Conservation (phyloP, 2,113 vertebrate species). For the Anhinga anhinga region DNA sequence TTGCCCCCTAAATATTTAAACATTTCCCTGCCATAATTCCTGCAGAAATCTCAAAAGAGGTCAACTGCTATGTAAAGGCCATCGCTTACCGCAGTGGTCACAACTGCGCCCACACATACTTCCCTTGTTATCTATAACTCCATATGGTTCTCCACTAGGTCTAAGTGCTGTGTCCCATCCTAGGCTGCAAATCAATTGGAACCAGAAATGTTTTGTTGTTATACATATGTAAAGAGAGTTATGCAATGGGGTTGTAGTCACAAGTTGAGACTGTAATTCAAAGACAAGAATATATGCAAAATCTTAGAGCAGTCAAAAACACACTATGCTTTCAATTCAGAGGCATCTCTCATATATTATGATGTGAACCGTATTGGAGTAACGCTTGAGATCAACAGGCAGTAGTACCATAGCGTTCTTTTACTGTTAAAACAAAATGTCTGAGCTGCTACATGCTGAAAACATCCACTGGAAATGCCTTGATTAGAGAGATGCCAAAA, state of each 20-base stretch:
- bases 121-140: background rate
- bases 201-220: background rate
- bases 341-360: background rate
- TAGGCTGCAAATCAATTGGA: background rate
- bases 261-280: background rate
- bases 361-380: accelerated
- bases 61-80: background rate
- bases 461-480: background rate
- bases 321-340: background rate
- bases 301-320: background rate
- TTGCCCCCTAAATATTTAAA: background rate
- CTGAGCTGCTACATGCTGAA: background rate
- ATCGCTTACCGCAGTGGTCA: background rate
- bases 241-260: background rate
- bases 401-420: background rate
- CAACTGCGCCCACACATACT: background rate
- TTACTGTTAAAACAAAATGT: background rate
- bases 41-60: background rate
- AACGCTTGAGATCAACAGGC: background rate
- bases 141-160: background rate
- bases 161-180: background rate
- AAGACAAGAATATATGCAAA: background rate
- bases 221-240: background rate
- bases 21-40: background rate
- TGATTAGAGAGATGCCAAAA: background rate